Evolutionary conservation across 1,140 invertebrate genomes (phyloP).

Genomic region (Drosophila ficusphila): DNA sequence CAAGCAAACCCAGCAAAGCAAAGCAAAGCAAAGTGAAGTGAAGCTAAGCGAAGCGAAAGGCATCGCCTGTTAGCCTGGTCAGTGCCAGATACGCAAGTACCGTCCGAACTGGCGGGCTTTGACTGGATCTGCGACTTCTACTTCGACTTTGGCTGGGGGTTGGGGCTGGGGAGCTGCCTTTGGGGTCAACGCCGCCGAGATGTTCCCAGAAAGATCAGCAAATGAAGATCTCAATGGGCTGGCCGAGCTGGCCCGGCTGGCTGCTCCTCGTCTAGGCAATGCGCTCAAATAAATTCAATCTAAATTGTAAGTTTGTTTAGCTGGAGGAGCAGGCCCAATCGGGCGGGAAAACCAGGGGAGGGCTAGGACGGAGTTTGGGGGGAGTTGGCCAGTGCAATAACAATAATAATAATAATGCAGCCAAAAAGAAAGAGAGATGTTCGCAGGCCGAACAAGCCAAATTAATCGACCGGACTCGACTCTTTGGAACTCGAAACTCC

Average conservation of each 20-base stretch:
- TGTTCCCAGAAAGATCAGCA: constrained; percentile 83
- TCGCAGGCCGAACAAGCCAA: constrained; percentile 43
- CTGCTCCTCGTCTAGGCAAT: constrained; percentile 74
- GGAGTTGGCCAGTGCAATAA: constrained; percentile 27
- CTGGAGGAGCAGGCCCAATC: constrained; percentile 37
- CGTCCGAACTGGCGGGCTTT: constrained; percentile 22
- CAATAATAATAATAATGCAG: constrained; percentile 57
- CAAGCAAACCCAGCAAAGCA: no score
- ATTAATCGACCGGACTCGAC: constrained; percentile 37
- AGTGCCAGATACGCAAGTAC: constrained; percentile 58
- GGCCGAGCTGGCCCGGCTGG: constrained; percentile 38
- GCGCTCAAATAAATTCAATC: constrained; percentile 83
- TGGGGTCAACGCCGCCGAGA: constrained; percentile 79
- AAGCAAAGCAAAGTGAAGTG: no score
- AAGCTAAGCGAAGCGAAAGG: constrained; percentile 46
- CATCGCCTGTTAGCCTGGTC: constrained; percentile 24
- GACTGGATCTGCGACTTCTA: constrained; percentile 42
- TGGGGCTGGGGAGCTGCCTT: constrained; percentile 49
- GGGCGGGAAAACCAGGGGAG: constrained; percentile 10
- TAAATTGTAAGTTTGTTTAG: constrained; percentile 84
- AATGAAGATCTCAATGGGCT: constrained; percentile 81
- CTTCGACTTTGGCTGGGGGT: neutral
- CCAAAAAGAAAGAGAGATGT: constrained; percentile 60
- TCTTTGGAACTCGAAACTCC: constrained; percentile 1
- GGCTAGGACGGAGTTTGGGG: no score